A percentile compares a stretch with the other conserved stretches of the same genome.
Conservation (phyloP, 2,113 vertebrate species). For the Zosterops pallidus region DNA sequence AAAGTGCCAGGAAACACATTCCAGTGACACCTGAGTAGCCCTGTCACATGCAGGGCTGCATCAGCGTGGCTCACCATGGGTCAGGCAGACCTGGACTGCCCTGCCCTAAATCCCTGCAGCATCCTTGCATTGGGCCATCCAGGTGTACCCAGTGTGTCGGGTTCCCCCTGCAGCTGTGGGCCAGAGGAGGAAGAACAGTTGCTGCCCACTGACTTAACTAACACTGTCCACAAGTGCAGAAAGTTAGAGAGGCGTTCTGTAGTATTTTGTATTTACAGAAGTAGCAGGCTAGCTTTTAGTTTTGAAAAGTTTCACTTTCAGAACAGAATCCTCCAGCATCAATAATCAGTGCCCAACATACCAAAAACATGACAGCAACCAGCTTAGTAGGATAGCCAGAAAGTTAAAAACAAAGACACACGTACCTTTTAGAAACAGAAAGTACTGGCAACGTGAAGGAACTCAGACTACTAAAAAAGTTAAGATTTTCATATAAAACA, state of each 20-base stretch:
- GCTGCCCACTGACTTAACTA: not conserved
- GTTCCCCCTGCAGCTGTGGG: not conserved
- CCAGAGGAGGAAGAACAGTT: not conserved
- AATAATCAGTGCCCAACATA: not conserved
- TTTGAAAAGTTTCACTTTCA: not conserved
- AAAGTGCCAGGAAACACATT: not conserved
- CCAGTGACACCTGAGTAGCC: not conserved
- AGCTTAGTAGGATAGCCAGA: not conserved
- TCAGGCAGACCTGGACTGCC: not conserved
- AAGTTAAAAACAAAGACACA: not conserved
- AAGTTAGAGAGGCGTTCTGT: not conserved
- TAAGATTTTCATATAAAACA: not conserved
- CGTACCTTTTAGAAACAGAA: not conserved
- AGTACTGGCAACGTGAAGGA: not conserved
- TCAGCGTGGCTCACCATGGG: rapidly evolving
- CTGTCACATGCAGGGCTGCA: not conserved
- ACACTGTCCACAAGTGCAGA: not conserved
- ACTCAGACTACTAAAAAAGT: not conserved
- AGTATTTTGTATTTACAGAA: not conserved
- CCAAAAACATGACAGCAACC: not conserved
- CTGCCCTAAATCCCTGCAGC: not conserved
- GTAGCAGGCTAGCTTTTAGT: not conserved
- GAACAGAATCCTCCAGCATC: not conserved
- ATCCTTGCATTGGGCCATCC: not conserved
- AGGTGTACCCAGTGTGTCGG: rapidly evolving